Conservation (phyloP, 1,140 invertebrate genomes). For the Sycophila sp. region DNA sequence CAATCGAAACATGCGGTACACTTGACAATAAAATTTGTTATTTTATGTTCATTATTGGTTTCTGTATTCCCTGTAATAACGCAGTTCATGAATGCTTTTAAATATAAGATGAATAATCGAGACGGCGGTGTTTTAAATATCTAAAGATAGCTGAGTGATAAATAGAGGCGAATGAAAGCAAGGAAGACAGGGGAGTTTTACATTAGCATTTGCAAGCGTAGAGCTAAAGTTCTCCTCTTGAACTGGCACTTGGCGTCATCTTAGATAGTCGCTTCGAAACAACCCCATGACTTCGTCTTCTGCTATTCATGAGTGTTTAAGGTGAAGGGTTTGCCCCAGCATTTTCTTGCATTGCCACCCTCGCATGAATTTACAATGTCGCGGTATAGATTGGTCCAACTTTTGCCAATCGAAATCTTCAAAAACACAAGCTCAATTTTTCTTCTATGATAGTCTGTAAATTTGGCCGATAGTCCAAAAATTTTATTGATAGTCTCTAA, state of each 20-base stretch:
- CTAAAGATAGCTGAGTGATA: background rate
- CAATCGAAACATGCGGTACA: too few species aligned
- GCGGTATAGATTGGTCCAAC: background rate
- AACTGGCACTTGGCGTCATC: slow-evolving; percentile 39
- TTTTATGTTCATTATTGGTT: too few species aligned
- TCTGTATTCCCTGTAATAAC: too few species aligned
- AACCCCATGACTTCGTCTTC: slow-evolving; percentile 52
- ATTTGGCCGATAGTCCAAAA: too few species aligned
- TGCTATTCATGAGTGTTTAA: slow-evolving; percentile 53
- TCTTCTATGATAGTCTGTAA: too few species aligned
- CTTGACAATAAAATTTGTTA: too few species aligned
- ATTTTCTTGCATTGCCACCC: slow-evolving; percentile 30
- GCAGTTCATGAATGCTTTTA: too few species aligned
- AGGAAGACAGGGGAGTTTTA: background rate
- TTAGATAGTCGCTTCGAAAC: slow-evolving; percentile 47
- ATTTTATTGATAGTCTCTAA: too few species aligned
- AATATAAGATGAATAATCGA: too few species aligned
- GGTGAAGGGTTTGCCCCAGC: background rate
- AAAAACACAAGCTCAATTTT: too few species aligned
- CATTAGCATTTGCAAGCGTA: slow-evolving; percentile 48
- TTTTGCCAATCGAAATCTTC: too few species aligned
- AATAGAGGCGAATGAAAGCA: background rate
- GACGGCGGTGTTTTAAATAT: background rate
- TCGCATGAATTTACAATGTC: slow-evolving; percentile 54
- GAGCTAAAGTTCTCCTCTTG: background rate